phyloP scores from a whole-genome alignment of 2,113 vertebrate species.

The Clarias macrocephalus region DNA sequence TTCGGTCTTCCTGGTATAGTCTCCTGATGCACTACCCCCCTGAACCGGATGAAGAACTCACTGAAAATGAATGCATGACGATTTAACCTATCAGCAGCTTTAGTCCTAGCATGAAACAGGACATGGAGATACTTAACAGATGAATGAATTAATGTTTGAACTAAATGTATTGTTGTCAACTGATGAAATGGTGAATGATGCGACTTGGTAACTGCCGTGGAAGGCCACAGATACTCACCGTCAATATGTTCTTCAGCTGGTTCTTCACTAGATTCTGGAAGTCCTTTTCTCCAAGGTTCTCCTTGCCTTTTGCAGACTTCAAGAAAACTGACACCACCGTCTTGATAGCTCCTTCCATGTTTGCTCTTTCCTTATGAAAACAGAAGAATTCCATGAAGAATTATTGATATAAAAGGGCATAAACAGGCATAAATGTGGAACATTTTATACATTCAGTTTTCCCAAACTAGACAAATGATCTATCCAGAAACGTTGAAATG shows the following conservation, averaged over 20 bases:
- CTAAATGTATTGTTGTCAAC: neutral
- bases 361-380: conserved; percentile 54
- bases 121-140: neutral
- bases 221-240: conserved; percentile 61
- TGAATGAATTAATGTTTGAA: neutral
- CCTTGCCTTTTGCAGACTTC: conserved; percentile 72
- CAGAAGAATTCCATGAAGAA: neutral
- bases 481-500: neutral
- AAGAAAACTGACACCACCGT: conserved; percentile 71
- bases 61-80: neutral
- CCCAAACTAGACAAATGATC: neutral
- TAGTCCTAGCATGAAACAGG: neutral
- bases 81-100: neutral
- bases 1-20: neutral
- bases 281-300: conserved; percentile 67
- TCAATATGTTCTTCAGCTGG: conserved; percentile 72
- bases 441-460: neutral
- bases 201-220: neutral
- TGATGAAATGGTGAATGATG: neutral
- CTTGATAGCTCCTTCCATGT: conserved; percentile 75
- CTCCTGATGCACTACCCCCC: neutral
- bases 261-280: conserved; percentile 72
- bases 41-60: neutral
- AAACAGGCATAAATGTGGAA: neutral
- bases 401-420: neutral